Base-by-base conservation (phyloP, 1,140 invertebrate genomes). In the Tetramorium alpestre region DNA sequence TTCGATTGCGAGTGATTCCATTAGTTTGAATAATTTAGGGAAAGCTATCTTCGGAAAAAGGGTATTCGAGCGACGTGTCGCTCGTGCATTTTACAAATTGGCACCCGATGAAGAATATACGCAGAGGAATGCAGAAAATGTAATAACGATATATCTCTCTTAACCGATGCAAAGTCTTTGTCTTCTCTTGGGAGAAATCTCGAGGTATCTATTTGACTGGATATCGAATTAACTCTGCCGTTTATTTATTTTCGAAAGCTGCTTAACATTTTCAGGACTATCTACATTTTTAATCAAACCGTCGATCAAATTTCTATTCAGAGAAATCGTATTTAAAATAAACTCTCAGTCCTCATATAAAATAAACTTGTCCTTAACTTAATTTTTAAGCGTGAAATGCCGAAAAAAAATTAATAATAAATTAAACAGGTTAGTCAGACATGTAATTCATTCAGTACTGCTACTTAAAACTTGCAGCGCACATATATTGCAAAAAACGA, bases 21-120 rank as follows among this genome's bases (percentile, higher is more conserved):
- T 75, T 60, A 84, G 54, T 84, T 84, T 75, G 80, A 84, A 84
- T 84, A 84, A 84, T 84, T 84, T 28, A 75, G 8, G 38, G 2
- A n/a, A 47, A 60, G 13, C 41, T 84, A 38, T 70, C 65, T 49
- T 73, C 18, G 8, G 13, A 44, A 58, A 41, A 28, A 44, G n/a
- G 38, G 22, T 38, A 56, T 44, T 33, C 8, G 33, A 47, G 49
- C 4, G 28, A 60, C 51, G 51, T 81, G 54, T 62, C 69, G 78
- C 16, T 81, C 51, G 54, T 82, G 18, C 80, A 73, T 73, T 73
- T 84, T 49, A 84, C 69, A 75, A 73, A 75, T 84, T 75, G 56
- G 41, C 22, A 47, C 13, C 11, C 25, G 41, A n/a, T 58, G 18
- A 73, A 25, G 64, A 70, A 81, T 56, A 47, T 25, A 56, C 3